A percentile compares a stretch with the other conserved stretches of the same genome.
Evolutionary conservation across 2,888 invertebrate genomes (phyloP).

Genomic region (Chalcosyrphus nemorum): DNA sequence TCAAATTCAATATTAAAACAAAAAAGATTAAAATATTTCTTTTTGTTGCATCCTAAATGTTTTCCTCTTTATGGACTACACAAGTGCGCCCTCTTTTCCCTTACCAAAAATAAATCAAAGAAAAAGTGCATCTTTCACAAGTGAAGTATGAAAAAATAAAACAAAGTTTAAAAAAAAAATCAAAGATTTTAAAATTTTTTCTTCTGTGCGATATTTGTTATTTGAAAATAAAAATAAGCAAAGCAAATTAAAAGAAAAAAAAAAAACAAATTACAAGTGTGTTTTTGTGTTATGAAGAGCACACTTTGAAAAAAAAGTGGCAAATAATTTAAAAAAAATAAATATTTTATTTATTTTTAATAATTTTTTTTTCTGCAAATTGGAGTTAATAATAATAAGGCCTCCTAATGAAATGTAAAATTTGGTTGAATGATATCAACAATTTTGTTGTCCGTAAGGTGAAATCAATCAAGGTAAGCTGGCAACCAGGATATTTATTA

Average conservation of each 20-base stretch:
- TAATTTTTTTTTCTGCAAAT: slow-evolving; percentile 40
- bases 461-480: slow-evolving; percentile 81
- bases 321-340: neutral
- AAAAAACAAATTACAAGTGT: too few relatives aligned
- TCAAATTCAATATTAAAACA: neutral
- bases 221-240: too few relatives aligned
- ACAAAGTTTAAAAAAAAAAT: too few relatives aligned
- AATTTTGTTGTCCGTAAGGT: slow-evolving; percentile 81
- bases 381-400: slow-evolving; percentile 65
- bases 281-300: neutral
- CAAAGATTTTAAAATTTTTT: too few relatives aligned
- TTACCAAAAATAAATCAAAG: neutral
- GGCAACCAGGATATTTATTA: neutral
- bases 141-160: too few relatives aligned
- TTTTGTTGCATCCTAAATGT: slow-evolving; percentile 21
- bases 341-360: slow-evolving; percentile 12
- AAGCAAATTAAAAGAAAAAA: too few relatives aligned
- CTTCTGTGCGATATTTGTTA: too few relatives aligned
- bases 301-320: neutral
- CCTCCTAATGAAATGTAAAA: slow-evolving; percentile 82
- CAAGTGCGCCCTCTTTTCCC: neutral
- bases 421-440: slow-evolving; percentile 82
- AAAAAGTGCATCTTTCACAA: neutral
- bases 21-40: neutral
- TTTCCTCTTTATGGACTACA: neutral